A percentile compares a stretch with the other conserved stretches of the same genome.
Conservation (phyloP, 2,888 invertebrate genomes). For the Drosophila borealis region DNA sequence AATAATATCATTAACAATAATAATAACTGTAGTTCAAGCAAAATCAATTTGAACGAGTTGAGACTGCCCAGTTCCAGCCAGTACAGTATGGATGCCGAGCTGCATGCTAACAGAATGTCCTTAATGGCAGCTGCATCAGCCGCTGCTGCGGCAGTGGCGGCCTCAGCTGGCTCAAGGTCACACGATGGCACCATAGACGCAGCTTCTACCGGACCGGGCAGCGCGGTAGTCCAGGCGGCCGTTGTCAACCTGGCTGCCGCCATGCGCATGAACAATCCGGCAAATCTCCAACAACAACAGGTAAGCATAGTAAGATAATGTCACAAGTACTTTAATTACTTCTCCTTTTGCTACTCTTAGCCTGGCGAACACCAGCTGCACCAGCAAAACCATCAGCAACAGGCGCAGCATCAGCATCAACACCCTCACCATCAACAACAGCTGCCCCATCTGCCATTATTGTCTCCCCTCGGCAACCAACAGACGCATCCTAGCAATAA, state of each 20-base stretch:
- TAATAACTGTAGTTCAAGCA: conserved; percentile 87
- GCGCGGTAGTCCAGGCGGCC: conserved; percentile 89
- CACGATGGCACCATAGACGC: conserved; percentile 82
- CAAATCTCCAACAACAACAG: conserved; percentile 66
- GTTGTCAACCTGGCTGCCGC: conserved; percentile 91
- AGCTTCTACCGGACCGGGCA: conserved; percentile 81
- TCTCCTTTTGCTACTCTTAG: conserved; percentile 9
- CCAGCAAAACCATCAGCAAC: conserved; percentile 35
- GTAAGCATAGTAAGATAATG: conserved; percentile 29
- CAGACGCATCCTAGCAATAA: conserved; percentile 47
- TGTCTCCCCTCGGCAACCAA: conserved; percentile 28
- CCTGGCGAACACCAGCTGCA: conserved; percentile 45
- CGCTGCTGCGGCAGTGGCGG: conserved; percentile 79
- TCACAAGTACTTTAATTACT: too few species aligned
- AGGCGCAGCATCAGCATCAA: conserved; percentile 17
- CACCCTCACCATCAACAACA: conserved; percentile 44
- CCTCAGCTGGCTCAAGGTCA: conserved; percentile 55
- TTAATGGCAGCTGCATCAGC: conserved; percentile 88
- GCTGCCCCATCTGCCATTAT: conserved; percentile 43
- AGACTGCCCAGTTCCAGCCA: conserved; percentile 87
- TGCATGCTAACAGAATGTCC: conserved; percentile 88
- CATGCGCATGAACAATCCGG: conserved; percentile 87
- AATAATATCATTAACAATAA: conserved; percentile 86
- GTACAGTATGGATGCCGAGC: conserved; percentile 87
- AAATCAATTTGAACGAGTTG: conserved; percentile 86